Conservation (phyloP, 2,797 vertebrate species). For the Macropodus opercularis region DNA sequence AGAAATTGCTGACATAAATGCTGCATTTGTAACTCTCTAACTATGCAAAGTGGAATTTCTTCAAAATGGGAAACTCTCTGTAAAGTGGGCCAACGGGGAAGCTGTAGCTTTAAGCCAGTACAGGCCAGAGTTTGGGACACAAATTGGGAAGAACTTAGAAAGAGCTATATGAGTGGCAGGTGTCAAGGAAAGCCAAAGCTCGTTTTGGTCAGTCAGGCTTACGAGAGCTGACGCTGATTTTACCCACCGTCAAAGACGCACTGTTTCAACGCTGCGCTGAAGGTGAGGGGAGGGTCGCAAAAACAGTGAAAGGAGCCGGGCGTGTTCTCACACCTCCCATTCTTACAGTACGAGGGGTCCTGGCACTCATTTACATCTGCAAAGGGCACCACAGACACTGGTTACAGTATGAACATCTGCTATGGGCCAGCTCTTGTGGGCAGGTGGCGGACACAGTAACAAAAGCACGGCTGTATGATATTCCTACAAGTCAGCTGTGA, state of each 20-base stretch:
- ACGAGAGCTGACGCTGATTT: conserved; percentile 63
- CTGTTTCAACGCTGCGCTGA: conserved; percentile 87
- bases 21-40: too few species aligned
- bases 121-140: conserved; percentile 49
- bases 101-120: conserved; percentile 35
- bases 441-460: conserved; percentile 46
- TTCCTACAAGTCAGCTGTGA: neutral
- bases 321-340: conserved; percentile 90
- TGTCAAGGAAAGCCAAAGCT: conserved; percentile 64
- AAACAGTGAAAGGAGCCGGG: conserved; percentile 92
- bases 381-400: conserved; percentile 82
- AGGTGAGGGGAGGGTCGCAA: conserved; percentile 88
- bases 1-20: too few species aligned
- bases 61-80: conserved; percentile 18
- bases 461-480: conserved; percentile 7
- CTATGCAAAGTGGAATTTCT: conserved; percentile 8
- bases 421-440: conserved; percentile 62
- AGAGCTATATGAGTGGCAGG: conserved; percentile 65
- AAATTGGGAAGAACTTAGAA: conserved; percentile 52
- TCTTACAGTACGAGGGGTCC: conserved; percentile 90
- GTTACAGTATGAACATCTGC: conserved; percentile 79
- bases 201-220: conserved; percentile 61
- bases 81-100: conserved; percentile 33
- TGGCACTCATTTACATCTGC: conserved; percentile 92
- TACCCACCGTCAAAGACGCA: conserved; percentile 89